Base-by-base conservation (phyloP, 2,113 vertebrate genomes). In the Nothobranchius furzeri region DNA sequence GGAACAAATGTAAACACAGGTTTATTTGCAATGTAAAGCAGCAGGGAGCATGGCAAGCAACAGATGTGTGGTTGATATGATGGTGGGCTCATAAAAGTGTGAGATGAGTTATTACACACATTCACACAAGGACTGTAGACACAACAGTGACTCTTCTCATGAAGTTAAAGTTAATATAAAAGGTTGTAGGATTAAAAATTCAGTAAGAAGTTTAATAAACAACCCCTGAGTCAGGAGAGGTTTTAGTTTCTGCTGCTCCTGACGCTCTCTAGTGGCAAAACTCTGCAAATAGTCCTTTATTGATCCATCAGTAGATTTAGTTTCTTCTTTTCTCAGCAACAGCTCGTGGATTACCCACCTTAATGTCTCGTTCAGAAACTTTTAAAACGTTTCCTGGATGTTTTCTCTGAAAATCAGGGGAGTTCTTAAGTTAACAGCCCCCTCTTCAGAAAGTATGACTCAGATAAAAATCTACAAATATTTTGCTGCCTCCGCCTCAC, bases 11-110 rank as follows among this genome's bases (percentile, higher is more conserved):
- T 90, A 89, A 91, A 91, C 90, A 91, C 36, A 45, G 86, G 81
- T 17, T 62, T 89, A 89, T 90, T 90, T 90, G 87, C 89, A 89
- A 91, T 85, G 90, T 85, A 90, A 91, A 91, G 77, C 85, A 83
- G 68, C 75, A 57, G 65, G 65, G 40, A 68, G 64, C 48, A 59
- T 42, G 66, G 71, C 62, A 57, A n/a, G 69, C 69, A 79, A 86
- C 81, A 80, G 46, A 25, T 17, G 5, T n/a, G 48, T 15, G 55
- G 40, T 60, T 68, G 49, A 40, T 47, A 50, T 79, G 55, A 69
- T 37, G 60, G 49, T 24, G 56, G 60, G 59, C 6, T 15, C 47
- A 68, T 30, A 30, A 30, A 30, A 30, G 59, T 57, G n/a, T 40
- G 48, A 15, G 1, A 35, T 56, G 15, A 56, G 10, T n/a, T 12